Conservation (phyloP, 2,888 invertebrate genomes). For the Tinea semifulvella region DNA sequence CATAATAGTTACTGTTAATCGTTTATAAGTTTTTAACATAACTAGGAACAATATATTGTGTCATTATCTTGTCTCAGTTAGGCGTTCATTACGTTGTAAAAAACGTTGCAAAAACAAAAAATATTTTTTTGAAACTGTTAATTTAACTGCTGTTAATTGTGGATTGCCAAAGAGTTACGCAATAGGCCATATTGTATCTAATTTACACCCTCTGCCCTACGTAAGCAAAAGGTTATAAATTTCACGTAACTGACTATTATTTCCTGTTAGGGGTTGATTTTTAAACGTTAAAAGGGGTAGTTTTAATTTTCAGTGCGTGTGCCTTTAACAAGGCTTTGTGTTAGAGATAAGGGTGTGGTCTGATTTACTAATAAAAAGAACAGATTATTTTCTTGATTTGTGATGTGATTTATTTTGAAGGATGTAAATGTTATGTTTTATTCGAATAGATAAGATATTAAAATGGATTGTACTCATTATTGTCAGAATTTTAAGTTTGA, state of each 20-base stretch:
- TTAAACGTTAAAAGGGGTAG: constrained; percentile 16
- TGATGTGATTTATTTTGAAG: constrained; percentile 10
- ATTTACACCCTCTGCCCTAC: constrained; percentile 42
- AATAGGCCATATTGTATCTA: constrained; percentile 26
- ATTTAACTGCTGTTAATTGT: too few relatives aligned
- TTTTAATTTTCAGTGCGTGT: constrained; percentile 19
- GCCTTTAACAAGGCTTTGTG: constrained; percentile 17
- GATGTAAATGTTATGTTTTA: constrained; percentile 6
- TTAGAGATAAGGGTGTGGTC: not conserved
- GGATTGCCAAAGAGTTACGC: too few relatives aligned
- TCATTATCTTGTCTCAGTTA: too few relatives aligned
- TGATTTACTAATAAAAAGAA: not conserved
- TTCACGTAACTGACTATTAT: constrained; percentile 52
- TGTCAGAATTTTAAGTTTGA: too few relatives aligned
- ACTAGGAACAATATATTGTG: too few relatives aligned
- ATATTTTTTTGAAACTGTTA: too few relatives aligned
- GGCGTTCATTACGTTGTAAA: too few relatives aligned
- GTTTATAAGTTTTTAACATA: too few relatives aligned
- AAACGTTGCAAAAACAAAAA: too few relatives aligned
- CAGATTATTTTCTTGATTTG: not conserved
- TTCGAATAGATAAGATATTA: too few relatives aligned
- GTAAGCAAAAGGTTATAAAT: constrained; percentile 38
- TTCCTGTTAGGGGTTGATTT: constrained; percentile 33
- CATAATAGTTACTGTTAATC: too few relatives aligned
- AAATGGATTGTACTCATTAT: too few relatives aligned